Evolutionary conservation across 1,140 invertebrate species (phyloP), one percentile per base, ranked within the genome.

Genomic region (Epicauta chinensis): DNA sequence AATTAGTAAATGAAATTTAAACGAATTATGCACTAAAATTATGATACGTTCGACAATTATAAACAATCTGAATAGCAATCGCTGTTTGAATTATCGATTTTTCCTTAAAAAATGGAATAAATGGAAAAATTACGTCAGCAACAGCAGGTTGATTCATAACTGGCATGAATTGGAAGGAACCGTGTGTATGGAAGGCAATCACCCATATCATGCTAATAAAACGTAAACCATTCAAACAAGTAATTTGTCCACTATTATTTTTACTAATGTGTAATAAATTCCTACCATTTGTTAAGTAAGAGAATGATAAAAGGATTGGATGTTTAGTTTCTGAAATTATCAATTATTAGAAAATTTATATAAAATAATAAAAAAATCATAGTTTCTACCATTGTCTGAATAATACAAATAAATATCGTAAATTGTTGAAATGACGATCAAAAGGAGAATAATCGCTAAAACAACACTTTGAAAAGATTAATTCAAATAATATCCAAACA

Each of bases 171-270:
- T n/a, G n/a, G n/a, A n/a, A n/a, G n/a, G n/a, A n/a, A n/a, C n/a
- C n/a, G n/a, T n/a, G n/a, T n/a, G n/a, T n/a, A n/a, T 81, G 78
- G 2, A 72, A 76, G 14, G 71, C 63, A 11, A 79, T 67, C 7
- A 81, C 74, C 77, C 77, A 80, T 3, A 72, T 63, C 23, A 77
- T 77, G 37, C 75, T 75, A 2, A 81, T 40, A 38, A 72, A 73
- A 40, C 75, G 66, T 1, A 80, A 58, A 9, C 78, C 78, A 51
- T 79, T 73, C 1, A 80, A 52, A 74, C 77, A 0, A 50, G 53
- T 10, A 80, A 65, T 0, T 69, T 60, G 23, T 69, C 60, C 0
- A 23, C 32, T 2, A 36, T 58, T 51, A 37, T 53, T 11, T 32
- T 31, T 6, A 15, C 10, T n/a, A 36, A 43, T 13, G 41, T 31